Evolutionary conservation across 2,113 vertebrate species (phyloP), one percentile per base, ranked within the genome.

Genomic region (Paramisgurnus dabryanus): DNA sequence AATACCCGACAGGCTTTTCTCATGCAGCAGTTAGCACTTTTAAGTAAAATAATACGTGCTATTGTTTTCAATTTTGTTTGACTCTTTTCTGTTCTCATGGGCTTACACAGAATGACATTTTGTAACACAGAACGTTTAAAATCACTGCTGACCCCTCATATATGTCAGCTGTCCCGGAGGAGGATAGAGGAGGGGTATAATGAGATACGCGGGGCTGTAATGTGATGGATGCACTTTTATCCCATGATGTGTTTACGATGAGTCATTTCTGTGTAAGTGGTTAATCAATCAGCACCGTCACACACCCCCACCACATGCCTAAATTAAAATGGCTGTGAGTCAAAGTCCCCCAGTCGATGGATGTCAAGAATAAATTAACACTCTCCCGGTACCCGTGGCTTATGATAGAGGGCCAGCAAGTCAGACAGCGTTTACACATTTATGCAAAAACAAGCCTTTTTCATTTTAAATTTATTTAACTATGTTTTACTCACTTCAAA

Each of bases 301-400:
- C 34, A 22, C 65, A 9, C 43, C 53, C 15, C n/a, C 64, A 12
- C 47, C 27, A 39, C 1, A 66, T 55, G 11, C 67, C 67, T 66
- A 61, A 73, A 80, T 80, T 43, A 80, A 81, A 65, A 41, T 34
- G 67, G 53, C 55, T 63, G 15, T 81, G 82, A 84, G 74, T 80
- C 83, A 84, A 76, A 68, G 40, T 68, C 73, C 63, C 61, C 67
- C 78, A 65, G 73, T 67, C 17, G 58, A 66, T 77, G 73, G 80
- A 80, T 80, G 78, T 80, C 78, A 77, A 80, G 73, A 72, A 76
- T 77, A 79, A 80, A 81, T 73, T 47, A 78, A 55, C 78, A 73
- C 74, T 79, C 65, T 65, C 27, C 41, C 57, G 47, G 60, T 61
- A 11, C 53, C 63, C 4, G 40, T 15, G 22, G 55, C 10, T 69